Evolutionary conservation across 2,888 invertebrate species (phyloP).

Genomic region (Ectemnius lituratus): DNA sequence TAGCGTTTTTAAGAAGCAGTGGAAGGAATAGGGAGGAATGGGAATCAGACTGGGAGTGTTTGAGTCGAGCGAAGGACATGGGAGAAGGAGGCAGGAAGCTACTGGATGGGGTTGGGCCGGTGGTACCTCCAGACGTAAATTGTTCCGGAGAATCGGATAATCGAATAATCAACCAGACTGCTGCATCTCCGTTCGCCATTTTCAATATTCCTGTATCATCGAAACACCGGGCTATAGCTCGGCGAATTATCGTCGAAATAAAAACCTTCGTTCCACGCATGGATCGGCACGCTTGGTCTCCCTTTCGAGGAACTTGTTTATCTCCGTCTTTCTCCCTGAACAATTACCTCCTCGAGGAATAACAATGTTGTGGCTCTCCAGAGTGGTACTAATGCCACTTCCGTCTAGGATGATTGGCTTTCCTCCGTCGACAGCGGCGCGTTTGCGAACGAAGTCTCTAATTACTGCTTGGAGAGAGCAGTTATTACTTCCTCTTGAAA

Average conservation of each 20-base stretch:
- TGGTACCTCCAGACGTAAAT: conserved; percentile 66
- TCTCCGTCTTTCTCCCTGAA: neutral
- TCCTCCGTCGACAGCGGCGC: neutral
- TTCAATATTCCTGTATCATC: conserved; percentile 70
- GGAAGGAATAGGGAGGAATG: too few species aligned
- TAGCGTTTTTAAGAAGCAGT: too few species aligned
- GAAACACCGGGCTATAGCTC: conserved; percentile 56
- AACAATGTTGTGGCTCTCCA: neutral
- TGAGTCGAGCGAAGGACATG: conserved; percentile 35
- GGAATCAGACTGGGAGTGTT: conserved; percentile 5
- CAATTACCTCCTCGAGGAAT: neutral
- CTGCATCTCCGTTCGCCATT: conserved; percentile 71
- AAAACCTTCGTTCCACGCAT: conserved; percentile 35
- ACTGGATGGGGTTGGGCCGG: conserved; percentile 49
- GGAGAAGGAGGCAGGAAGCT: conserved; percentile 47
- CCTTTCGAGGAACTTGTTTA: conserved; percentile 1
- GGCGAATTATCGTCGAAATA: conserved; percentile 48
- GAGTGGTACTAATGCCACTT: conserved; percentile 1
- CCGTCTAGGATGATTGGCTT: neutral
- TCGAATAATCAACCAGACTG: conserved; percentile 76
- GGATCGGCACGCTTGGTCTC: conserved; percentile 32
- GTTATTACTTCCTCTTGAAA: neutral
- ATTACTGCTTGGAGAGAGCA: neutral
- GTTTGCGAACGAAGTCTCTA: conserved; percentile 2
- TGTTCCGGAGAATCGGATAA: conserved; percentile 74